Conservation (phyloP, 2,888 invertebrate genomes). For the Entomobrya proxima region DNA sequence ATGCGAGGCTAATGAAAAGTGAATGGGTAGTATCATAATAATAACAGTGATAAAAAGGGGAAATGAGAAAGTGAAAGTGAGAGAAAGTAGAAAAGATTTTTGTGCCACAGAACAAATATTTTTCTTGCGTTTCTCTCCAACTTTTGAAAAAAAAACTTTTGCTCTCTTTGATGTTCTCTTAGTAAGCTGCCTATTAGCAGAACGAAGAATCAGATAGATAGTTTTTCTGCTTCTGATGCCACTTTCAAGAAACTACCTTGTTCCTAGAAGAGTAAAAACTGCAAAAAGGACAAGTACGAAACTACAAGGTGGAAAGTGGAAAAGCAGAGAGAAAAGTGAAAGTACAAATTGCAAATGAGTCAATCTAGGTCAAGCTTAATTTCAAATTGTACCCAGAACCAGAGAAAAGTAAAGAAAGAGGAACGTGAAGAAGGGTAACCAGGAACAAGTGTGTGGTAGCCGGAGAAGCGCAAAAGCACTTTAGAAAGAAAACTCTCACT, state of each 20-base stretch:
- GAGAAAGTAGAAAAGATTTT: conserved; percentile 39
- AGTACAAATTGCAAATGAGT: conserved; percentile 68
- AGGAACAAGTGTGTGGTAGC: neutral
- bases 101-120: conserved; percentile 61
- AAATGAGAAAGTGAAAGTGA: conserved; percentile 6
- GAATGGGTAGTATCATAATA: conserved; percentile 40
- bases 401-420: neutral
- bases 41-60: conserved; percentile 38
- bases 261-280: neutral
- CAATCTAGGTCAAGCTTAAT: conserved; percentile 66
- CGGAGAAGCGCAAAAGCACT: neutral
- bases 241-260: neutral
- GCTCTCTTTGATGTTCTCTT: conserved; percentile 34
- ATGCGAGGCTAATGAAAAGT: conserved; percentile 53
- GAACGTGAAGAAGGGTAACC: neutral
- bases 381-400: conserved; percentile 59
- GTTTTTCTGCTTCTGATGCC: neutral
- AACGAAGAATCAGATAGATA: neutral
- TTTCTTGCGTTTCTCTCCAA: conserved; percentile 53
- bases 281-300: neutral
- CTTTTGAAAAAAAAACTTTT: conserved; percentile 45
- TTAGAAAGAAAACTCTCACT: neutral
- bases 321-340: conserved; percentile 28
- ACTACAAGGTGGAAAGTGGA: neutral
- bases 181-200: neutral